Conservation (phyloP, 2,797 vertebrate genomes). For the Borostomias antarcticus region DNA sequence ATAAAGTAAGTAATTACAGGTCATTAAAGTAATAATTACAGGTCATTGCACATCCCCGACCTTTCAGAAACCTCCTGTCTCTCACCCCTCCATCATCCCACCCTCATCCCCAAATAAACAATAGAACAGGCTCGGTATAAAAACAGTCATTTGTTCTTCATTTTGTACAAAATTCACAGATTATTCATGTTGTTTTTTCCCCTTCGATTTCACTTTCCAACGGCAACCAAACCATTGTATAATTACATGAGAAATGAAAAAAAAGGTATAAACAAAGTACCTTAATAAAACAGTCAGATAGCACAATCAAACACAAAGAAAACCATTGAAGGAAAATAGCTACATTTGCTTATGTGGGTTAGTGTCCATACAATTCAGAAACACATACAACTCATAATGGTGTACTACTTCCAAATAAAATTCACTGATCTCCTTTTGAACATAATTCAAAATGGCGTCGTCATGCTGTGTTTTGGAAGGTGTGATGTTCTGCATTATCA, state of each 20-base stretch:
- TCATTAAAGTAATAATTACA: too few relatives aligned
- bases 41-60: slow-evolving; percentile 78
- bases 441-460: background rate
- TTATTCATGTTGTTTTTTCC: slow-evolving; percentile 51
- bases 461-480: slow-evolving; percentile 14
- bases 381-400: background rate
- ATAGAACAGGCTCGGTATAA: slow-evolving; percentile 78
- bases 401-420: too few relatives aligned
- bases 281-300: slow-evolving; percentile 9
- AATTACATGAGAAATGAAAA: slow-evolving; percentile 38
- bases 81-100: slow-evolving; percentile 13
- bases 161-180: slow-evolving; percentile 85
- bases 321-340: slow-evolving; percentile 29
- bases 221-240: too few relatives aligned
- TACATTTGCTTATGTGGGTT: slow-evolving; percentile 12
- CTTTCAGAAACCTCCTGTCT: slow-evolving; percentile 50
- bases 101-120: slow-evolving; percentile 52
- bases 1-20: slow-evolving; percentile 74
- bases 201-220: slow-evolving; percentile 47
- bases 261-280: background rate
- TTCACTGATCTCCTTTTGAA: too few relatives aligned
- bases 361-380: slow-evolving; percentile 7
- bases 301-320: slow-evolving; percentile 27
- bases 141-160: slow-evolving; percentile 76
- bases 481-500: background rate